These are phyloP conservation scores for Pithys albifrons DNA, from an alignment of 2,113 vertebrate genomes.

Conservation along the genomic window DNA sequence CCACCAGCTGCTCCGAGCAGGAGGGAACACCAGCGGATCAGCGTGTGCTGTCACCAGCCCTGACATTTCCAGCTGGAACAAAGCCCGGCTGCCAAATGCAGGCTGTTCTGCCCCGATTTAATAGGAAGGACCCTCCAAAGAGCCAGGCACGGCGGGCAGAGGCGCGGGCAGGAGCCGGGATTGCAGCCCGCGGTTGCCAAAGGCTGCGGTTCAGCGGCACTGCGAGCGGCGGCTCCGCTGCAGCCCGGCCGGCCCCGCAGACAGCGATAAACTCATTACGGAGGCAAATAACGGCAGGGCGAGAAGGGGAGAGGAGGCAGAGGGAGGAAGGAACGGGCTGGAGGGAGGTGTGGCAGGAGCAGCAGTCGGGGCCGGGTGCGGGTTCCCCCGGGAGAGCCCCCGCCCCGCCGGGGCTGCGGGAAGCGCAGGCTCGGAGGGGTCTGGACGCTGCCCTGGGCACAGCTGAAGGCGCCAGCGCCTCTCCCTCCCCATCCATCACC, in stretches of 20 bases:
- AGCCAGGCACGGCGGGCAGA: not conserved
- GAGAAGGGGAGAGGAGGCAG: not conserved
- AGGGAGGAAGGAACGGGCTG: not conserved
- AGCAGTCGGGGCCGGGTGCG: accelerated
- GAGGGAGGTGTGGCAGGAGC: not conserved
- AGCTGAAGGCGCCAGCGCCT: not conserved
- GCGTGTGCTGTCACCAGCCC: not conserved
- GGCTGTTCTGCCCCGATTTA: not conserved
- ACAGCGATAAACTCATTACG: not conserved
- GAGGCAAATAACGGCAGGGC: not conserved
- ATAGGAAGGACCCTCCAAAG: accelerated
- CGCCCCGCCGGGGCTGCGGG: accelerated
- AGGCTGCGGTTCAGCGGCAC: not conserved
- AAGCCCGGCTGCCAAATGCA: not conserved
- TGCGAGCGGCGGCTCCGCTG: not conserved
- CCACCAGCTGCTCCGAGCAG: not conserved
- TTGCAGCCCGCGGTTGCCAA: not conserved
- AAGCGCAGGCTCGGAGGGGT: accelerated
- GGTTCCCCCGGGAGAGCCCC: not conserved
- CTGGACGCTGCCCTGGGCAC: not conserved
- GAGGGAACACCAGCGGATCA: not conserved
- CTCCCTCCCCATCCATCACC: not conserved
- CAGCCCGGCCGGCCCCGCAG: not conserved
- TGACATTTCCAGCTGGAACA: not conserved
- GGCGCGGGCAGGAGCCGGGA: not conserved